A percentile compares a stretch with the other conserved stretches of the same genome.
Conservation (phyloP, 2,888 invertebrate genomes). For the Leptothorax acervorum region DNA sequence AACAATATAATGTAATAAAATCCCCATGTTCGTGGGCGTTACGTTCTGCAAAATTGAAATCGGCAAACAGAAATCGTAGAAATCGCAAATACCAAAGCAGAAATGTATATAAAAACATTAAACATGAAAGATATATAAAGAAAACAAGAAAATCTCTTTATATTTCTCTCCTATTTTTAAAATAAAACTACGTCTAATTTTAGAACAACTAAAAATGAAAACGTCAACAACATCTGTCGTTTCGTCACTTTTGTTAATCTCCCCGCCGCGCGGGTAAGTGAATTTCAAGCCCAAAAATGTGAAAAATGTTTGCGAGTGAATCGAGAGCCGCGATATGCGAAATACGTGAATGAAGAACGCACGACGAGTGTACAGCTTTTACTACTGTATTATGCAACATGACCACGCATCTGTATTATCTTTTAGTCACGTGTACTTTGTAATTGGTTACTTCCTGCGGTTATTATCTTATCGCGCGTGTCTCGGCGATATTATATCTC, state of each 20-base stretch:
- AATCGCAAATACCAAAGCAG: not conserved
- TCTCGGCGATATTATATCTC: slow-evolving; percentile 4
- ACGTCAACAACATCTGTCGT: not conserved
- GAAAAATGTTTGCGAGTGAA: slow-evolving; percentile 4
- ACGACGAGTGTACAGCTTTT: not conserved
- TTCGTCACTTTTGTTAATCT: slow-evolving; percentile 1
- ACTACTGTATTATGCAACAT: slow-evolving; percentile 25
- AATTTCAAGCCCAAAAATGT: not conserved
- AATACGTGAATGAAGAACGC: not conserved
- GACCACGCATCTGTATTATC: slow-evolving; percentile 25
- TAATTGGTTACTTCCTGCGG: slow-evolving; percentile 19
- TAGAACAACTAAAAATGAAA: not conserved
- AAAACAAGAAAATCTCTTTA: not conserved
- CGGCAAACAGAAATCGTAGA: not conserved
- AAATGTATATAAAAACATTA: not conserved
- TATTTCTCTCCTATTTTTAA: not conserved
- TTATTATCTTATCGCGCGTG: slow-evolving; percentile 30
- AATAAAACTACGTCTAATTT: not conserved
- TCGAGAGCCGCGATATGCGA: not conserved
- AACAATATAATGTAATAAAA: not conserved
- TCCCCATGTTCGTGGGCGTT: not conserved
- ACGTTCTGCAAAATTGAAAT: slow-evolving; percentile 12
- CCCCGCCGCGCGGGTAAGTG: not conserved
- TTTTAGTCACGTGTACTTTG: slow-evolving; percentile 20
- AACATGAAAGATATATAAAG: not conserved